A percentile compares a stretch with the other conserved stretches of the same genome.
These are phyloP conservation scores for Erebia palarica DNA, from an alignment of 2,888 invertebrate genomes.

Conservation along the genomic window DNA sequence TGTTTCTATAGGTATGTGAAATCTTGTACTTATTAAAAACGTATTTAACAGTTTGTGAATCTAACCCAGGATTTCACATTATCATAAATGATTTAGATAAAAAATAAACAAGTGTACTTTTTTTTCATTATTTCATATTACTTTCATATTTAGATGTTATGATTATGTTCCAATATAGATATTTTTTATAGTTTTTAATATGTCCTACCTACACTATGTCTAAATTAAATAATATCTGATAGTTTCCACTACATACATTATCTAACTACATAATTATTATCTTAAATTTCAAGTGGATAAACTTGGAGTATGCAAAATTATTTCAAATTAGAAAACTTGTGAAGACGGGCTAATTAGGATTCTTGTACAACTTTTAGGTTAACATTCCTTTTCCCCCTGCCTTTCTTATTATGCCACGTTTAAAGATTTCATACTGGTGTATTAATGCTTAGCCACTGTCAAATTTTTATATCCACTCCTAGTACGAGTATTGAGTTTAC, in stretches of 20 bases:
- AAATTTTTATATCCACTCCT: not conserved
- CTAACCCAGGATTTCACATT: too few relatives aligned
- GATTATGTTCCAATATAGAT: too few relatives aligned
- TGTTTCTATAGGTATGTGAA: too few relatives aligned
- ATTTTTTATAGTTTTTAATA: too few relatives aligned
- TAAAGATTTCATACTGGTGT: not conserved
- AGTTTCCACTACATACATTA: not conserved
- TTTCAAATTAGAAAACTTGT: slow-evolving; percentile 19
- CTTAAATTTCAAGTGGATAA: slow-evolving; percentile 2
- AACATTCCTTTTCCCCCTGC: not conserved
- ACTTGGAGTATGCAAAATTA: slow-evolving; percentile 12
- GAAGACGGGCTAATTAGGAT: slow-evolving; percentile 15
- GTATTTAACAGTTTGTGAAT: too few relatives aligned
- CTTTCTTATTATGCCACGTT: not conserved
- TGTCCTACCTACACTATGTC: too few relatives aligned
- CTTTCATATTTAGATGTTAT: too few relatives aligned
- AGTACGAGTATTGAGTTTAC: too few relatives aligned
- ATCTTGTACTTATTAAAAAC: too few relatives aligned
- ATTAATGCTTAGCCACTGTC: not conserved
- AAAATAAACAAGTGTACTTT: too few relatives aligned
- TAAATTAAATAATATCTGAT: not conserved
- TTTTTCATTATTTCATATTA: too few relatives aligned
- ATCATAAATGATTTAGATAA: too few relatives aligned
- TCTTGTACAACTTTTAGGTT: slow-evolving; percentile 15
- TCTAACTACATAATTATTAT: not conserved